Base-by-base conservation (phyloP, 2,113 vertebrate species). In the Monopterus albus region DNA sequence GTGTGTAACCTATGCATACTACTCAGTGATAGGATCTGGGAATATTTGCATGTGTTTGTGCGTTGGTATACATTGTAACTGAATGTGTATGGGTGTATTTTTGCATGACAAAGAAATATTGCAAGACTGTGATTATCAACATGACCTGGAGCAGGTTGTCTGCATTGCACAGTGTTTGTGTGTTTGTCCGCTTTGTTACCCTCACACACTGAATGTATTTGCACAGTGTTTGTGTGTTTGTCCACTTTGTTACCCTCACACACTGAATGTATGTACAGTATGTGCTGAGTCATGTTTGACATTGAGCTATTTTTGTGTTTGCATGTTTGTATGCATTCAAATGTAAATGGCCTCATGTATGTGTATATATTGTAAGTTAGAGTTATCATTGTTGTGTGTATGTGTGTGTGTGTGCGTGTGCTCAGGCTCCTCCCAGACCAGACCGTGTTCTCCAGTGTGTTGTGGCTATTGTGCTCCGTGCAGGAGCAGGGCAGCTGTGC, bases 341-440 rank as follows among this genome's bases (percentile, higher is more conserved):
- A 40, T 72, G 3, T 35, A 51, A 67, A 68, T 75, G 4, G 35
- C 18, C 15, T 13, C 29, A 53, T 56, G 1, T 31, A 12, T 49
- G 15, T 42, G 28, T 40, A 7, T 20, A 28, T 46, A 25, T 18
- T 47, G 3, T 7, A 45, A 3, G 7, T 61, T 21, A 12, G 31
- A 15, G 5, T 2, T 4, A 0, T 71, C 8, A 23, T 59, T 49
- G 6, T 26, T 50, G 35, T 63, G 17, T 55, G 5, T 73, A n/a
- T 70, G 18, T 46, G n/a, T 82, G 12, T 79, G 35, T 42, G 15
- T 29, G 33, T 56, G 25, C 60, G 28, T 56, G 17, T 35, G 18
- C 42, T 38, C 92, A 98, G 96, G 88, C 93, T 97, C 79, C 92
- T 96, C 55, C 93, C 94, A 47, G 95, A 97, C 76, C 86, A 91